Evolutionary conservation across 2,797 vertebrate species (phyloP), one percentile per base, ranked within the genome.

Genomic region (Lacerta viridis): DNA sequence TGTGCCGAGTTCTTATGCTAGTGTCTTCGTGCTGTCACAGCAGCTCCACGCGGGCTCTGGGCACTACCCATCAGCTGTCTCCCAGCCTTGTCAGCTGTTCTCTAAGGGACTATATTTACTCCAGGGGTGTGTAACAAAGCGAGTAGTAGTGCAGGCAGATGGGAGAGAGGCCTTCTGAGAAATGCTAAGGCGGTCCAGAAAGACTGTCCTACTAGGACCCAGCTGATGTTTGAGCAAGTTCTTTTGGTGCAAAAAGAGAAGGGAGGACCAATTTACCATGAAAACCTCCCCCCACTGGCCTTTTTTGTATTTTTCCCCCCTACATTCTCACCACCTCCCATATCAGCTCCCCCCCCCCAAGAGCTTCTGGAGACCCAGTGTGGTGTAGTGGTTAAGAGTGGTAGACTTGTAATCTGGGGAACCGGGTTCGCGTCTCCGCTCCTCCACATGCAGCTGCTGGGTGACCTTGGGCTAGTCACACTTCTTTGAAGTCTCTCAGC

Each of bases 1-100:
- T 92, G 89, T 43, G 33, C 88, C 59, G 81, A 93, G 88, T 43
- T 89, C 20, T 39, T 9, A 33, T 66, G 4, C 33, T 29, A 76
- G 90, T 92, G 91, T 86, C 0, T 0, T 78, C 86, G 81, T 90
- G 90, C 83, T 71, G 77, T 80, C 39, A 13, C 33, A 75, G 55
- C 17, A 20, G 11, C 27, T 85, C 77, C 50, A 27, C 17, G 29
- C 61, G 81, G 81, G 84, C n/a, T 11, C 0, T 33, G 84, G 89
- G 78, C 17, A 39, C 79, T 43, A 74, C 33, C 25, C 0, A 0
- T 59, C 0, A 0, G 36, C 20, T 83, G 25, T 77, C 84, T 55
- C 0, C 1, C 23, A 2, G 17, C 8, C 11, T 43, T 6, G 36
- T 55, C 20, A 59, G 3, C 43, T 29, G 7, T 46, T 29, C 17